Conservation (phyloP, 2,113 vertebrate genomes). For the Menura novaehollandiae region DNA sequence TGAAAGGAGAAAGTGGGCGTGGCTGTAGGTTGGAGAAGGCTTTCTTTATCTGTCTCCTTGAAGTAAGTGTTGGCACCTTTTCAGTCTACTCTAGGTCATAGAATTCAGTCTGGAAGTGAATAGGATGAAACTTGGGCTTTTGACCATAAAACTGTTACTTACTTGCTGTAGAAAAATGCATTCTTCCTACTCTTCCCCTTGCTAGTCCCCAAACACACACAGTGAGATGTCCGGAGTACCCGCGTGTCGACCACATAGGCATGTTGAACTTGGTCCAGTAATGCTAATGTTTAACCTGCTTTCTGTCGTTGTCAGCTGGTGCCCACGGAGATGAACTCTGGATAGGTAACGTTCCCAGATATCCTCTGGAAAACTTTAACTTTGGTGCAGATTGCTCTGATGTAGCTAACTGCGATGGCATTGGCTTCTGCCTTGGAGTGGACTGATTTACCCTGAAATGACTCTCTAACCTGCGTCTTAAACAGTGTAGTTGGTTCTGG, state of each 20-base stretch:
- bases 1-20: not conserved
- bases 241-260: accelerated
- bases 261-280: not conserved
- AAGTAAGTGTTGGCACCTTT: not conserved
- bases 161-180: not conserved
- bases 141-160: constrained; percentile 1
- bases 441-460: constrained; percentile 55
- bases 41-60: not conserved
- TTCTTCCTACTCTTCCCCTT: not conserved
- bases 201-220: not conserved
- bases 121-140: not conserved
- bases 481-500: constrained; percentile 11
- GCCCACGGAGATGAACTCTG: constrained; percentile 47
- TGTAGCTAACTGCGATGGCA: not conserved
- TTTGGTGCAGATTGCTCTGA: constrained; percentile 38
- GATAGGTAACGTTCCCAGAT: constrained; percentile 46
- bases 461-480: constrained; percentile 12
- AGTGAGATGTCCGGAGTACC: not conserved
- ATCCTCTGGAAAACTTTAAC: constrained; percentile 50
- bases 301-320: constrained; percentile 19
- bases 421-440: constrained; percentile 47
- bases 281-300: constrained; percentile 12
- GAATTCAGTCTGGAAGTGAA: not conserved
- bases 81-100: not conserved
- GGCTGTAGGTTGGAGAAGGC: not conserved